phyloP scores from a whole-genome alignment of 2,888 invertebrate genomes.

The Volucella bombylans region DNA sequence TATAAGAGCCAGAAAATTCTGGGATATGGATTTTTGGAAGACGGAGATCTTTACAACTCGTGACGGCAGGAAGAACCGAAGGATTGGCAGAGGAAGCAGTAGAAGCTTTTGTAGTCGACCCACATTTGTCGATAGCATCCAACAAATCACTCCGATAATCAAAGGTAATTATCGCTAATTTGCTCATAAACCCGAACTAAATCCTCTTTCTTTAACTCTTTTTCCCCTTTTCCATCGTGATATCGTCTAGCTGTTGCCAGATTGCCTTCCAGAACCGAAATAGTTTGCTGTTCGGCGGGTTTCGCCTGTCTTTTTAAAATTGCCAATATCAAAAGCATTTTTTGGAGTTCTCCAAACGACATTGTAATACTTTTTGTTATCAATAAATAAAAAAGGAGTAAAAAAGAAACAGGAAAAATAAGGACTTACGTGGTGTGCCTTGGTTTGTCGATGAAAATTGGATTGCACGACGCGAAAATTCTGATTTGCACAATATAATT shows the following conservation, averaged over 20 bases:
- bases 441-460: background rate
- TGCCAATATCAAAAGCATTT: conserved; percentile 2
- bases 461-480: conserved; percentile 8
- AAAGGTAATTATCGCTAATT: too few species aligned
- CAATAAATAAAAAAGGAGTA: conserved; percentile 10
- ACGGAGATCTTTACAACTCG: too few species aligned
- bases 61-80: too few species aligned
- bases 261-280: conserved; percentile 3
- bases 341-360: conserved; percentile 15
- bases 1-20: too few species aligned
- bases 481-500: conserved; percentile 22
- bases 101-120: too few species aligned
- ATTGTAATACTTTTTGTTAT: background rate
- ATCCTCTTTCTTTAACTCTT: too few species aligned
- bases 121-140: too few species aligned
- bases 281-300: conserved; percentile 7
- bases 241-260: conserved; percentile 11
- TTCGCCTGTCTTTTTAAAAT: conserved; percentile 32
- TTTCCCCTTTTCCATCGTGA: background rate
- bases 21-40: too few species aligned
- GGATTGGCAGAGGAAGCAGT: too few species aligned
- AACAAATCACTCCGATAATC: too few species aligned
- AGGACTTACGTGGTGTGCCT: too few species aligned
- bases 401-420: conserved; percentile 12
- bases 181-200: too few species aligned